Conservation (phyloP, 2,888 invertebrate genomes). For the Lepas anatifera region DNA sequence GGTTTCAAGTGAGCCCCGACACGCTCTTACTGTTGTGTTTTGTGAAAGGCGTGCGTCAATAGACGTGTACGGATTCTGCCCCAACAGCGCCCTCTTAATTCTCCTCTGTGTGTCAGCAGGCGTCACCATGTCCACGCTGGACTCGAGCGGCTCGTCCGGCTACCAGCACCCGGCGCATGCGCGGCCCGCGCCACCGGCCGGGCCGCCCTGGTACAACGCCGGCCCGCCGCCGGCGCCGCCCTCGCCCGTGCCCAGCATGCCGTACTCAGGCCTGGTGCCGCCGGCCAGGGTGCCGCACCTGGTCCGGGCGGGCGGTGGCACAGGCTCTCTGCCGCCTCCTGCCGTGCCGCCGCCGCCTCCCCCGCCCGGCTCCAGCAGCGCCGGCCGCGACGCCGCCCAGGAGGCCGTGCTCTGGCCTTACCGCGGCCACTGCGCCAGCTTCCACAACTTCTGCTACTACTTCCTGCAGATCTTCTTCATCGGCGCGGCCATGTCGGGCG, state of each 20-base stretch:
- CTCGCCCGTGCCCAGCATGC: slow-evolving; percentile 1
- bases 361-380: background rate
- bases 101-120: too few species aligned
- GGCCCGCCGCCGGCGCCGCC: background rate
- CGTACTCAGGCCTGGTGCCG: slow-evolving; percentile 10
- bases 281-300: slow-evolving; percentile 4
- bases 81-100: too few species aligned
- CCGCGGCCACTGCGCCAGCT: slow-evolving; percentile 3
- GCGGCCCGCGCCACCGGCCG: background rate
- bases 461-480: background rate
- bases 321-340: background rate
- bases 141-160: slow-evolving; percentile 12
- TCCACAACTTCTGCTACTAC: slow-evolving; percentile 9
- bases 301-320: background rate
- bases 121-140: background rate
- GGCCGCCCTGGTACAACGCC: background rate
- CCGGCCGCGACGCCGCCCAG: background rate
- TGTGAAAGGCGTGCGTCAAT: too few species aligned
- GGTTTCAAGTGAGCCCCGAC: too few species aligned
- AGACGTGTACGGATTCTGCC: too few species aligned
- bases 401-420: background rate
- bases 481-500: background rate
- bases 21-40: too few species aligned
- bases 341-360: slow-evolving; percentile 8
- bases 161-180: slow-evolving; percentile 8